A percentile compares a stretch with the other conserved stretches of the same genome.
Evolutionary conservation across 2,797 vertebrate species (phyloP).

Genomic region (Aulostomus chinensis): DNA sequence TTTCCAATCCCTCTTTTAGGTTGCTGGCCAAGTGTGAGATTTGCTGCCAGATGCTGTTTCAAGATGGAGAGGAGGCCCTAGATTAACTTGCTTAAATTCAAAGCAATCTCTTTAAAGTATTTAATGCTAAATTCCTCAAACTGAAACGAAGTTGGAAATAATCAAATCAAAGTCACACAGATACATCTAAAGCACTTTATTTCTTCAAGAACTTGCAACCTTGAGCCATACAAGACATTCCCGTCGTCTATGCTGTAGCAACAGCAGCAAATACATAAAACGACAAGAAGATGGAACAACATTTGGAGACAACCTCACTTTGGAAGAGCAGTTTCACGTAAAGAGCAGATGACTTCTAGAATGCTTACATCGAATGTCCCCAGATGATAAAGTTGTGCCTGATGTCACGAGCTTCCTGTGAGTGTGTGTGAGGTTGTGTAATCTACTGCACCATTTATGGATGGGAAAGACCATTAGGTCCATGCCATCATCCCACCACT

Average conservation of each 20-base stretch:
- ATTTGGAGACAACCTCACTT: too few species aligned
- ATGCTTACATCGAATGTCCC: background rate
- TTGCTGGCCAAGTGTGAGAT: conserved; percentile 54
- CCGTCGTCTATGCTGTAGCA: background rate
- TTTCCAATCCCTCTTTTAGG: conserved; percentile 31
- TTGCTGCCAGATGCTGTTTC: conserved; percentile 49
- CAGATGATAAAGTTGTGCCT: conserved; percentile 1
- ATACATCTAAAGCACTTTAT: background rate
- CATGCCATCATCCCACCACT: conserved; percentile 37
- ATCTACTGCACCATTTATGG: conserved; percentile 45
- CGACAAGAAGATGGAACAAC: too few species aligned
- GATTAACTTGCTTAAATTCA: conserved; percentile 59
- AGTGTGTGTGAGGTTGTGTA: conserved; percentile 3
- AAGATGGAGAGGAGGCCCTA: conserved; percentile 24
- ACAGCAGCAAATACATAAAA: too few species aligned
- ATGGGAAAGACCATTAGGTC: conserved; percentile 50
- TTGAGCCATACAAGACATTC: background rate
- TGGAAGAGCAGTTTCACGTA: too few species aligned
- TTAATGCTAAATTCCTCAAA: conserved; percentile 5
- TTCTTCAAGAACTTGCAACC: background rate
- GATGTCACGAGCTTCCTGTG: conserved; percentile 17
- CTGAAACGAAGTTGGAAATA: too few species aligned
- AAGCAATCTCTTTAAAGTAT: too few species aligned
- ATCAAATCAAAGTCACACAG: background rate
- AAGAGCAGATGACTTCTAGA: background rate